Conservation (phyloP, 2,113 vertebrate species). For the Stegostoma tigrinum region DNA sequence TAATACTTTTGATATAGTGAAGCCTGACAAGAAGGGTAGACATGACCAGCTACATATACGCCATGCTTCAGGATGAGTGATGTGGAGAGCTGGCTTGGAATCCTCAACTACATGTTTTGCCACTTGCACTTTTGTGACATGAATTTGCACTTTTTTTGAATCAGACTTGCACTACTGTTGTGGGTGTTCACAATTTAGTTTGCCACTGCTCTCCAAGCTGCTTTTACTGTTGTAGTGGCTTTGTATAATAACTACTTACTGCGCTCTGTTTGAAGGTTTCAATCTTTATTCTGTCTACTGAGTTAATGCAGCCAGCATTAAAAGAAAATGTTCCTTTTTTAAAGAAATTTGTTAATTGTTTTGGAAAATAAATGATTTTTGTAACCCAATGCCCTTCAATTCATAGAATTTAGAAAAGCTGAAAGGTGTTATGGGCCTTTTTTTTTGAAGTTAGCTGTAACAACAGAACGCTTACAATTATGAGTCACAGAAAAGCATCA, state of each 20-base stretch:
- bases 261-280: neutral
- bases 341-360: neutral
- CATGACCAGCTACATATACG: no score
- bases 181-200: neutral
- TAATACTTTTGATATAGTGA: neutral
- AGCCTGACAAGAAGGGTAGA: neutral
- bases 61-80: neutral
- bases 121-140: neutral
- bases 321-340: neutral
- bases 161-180: neutral
- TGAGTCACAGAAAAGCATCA: neutral
- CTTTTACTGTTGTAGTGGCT: neutral
- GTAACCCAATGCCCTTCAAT: neutral
- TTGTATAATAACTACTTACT: neutral
- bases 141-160: slow-evolving; percentile 13
- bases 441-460: neutral
- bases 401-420: neutral
- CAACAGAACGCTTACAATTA: neutral
- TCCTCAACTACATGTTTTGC: neutral
- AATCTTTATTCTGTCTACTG: neutral
- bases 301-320: neutral
- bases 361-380: slow-evolving; percentile 32
- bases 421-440: neutral
- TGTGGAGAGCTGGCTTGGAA: neutral
- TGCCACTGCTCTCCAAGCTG: neutral